Percentiles rank a stretch among this genome's conserved stretches.
Evolutionary conservation across 2,888 invertebrate species (phyloP).

Genomic region (Parasteatoda lunata): DNA sequence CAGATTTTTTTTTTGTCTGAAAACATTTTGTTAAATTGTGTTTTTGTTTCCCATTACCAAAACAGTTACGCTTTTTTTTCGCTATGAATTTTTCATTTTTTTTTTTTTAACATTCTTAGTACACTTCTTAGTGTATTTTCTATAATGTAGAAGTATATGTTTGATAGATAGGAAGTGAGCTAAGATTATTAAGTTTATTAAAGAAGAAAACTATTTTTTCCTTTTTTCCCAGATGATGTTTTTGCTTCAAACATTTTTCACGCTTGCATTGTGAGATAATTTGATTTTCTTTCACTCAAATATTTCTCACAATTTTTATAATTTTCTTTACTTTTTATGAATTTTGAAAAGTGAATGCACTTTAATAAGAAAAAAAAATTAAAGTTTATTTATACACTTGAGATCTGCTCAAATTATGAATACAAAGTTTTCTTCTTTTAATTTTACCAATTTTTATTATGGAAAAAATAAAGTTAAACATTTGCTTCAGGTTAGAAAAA

Average conservation of each 20-base stretch:
- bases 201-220: neutral
- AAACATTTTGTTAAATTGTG: conserved; percentile 17
- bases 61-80: neutral
- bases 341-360: too few species aligned
- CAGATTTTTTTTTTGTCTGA: neutral
- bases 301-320: neutral
- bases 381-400: too few species aligned
- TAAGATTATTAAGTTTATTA: conserved; percentile 22
- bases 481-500: too few species aligned
- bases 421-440: too few species aligned
- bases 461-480: too few species aligned
- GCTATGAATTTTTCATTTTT: neutral
- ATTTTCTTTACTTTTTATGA: neutral
- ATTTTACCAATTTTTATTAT: too few species aligned
- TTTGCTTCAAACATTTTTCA: neutral
- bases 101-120: neutral
- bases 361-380: too few species aligned
- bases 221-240: conserved; percentile 8
- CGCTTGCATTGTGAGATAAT: conserved; percentile 19
- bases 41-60: conserved; percentile 33
- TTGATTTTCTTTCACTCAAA: neutral
- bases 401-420: too few species aligned
- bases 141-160: neutral
- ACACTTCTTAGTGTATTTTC: neutral
- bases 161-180: neutral